Conservation (phyloP, 1,140 invertebrate genomes). For the Calosoma granatense region DNA sequence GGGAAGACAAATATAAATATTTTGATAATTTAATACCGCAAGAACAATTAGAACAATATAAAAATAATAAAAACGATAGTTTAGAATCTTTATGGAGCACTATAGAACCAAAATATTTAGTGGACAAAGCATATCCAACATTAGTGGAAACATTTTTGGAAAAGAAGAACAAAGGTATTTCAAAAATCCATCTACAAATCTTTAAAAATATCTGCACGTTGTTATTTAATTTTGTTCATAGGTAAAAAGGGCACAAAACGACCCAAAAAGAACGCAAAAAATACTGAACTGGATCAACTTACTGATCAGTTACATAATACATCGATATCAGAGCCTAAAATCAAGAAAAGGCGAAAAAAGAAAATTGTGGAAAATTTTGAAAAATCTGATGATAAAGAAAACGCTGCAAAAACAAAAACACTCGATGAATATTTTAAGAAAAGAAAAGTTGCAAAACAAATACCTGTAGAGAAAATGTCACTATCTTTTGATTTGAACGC, state of each 20-base stretch:
- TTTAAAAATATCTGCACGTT: no score
- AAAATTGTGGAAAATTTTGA: constrained; percentile 21
- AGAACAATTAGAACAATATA: constrained; percentile 35
- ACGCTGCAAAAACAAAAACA: constrained; percentile 9
- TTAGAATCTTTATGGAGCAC: constrained; percentile 43
- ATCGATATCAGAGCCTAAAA: constrained; percentile 20
- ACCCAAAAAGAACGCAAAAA: constrained; percentile 28
- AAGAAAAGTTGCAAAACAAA: constrained; percentile 20
- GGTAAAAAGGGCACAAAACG: constrained; percentile 39
- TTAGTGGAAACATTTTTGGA: constrained; percentile 50
- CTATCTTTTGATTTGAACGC: constrained; percentile 26
- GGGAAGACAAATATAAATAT: constrained; percentile 44
- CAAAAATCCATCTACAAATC: no score
- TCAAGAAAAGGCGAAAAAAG: constrained; percentile 17
- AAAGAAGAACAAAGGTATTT: constrained; percentile 38
- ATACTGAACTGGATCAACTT: constrained; percentile 16
- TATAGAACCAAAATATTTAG: constrained; percentile 53
- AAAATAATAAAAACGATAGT: constrained; percentile 30
- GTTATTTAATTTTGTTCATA: no score
- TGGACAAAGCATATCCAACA: constrained; percentile 54
- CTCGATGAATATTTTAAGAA: constrained; percentile 13
- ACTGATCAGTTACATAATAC: constrained; percentile 20
- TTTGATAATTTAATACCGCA: constrained; percentile 45
- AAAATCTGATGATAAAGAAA: not conserved
- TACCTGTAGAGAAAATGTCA: constrained; percentile 23